phyloP scores from a whole-genome alignment of 2,797 vertebrate genomes.

The Periparus ater region DNA sequence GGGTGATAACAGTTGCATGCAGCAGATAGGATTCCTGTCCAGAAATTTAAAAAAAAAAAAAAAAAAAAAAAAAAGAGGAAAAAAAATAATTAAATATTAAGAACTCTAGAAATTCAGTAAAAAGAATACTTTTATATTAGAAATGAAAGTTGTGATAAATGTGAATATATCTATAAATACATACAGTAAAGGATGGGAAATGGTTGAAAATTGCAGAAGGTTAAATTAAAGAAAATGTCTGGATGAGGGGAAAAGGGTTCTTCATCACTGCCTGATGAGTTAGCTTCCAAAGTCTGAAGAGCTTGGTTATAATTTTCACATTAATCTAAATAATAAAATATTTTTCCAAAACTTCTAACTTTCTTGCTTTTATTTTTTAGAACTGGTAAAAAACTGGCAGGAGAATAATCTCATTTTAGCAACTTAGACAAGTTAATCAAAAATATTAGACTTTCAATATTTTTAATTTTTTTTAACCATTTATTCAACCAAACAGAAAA shows the following conservation, averaged over 20 bases:
- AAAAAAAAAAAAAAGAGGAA: not conserved
- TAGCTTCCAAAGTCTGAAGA: not conserved
- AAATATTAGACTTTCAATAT: not conserved
- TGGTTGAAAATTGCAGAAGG: not conserved
- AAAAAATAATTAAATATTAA: not conserved
- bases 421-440: not conserved
- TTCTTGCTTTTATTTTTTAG: not conserved
- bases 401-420: not conserved
- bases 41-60: not conserved
- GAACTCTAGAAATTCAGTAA: not conserved
- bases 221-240: not conserved
- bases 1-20: not conserved
- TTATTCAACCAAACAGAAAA: not conserved
- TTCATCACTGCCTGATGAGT: not conserved
- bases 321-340: not conserved
- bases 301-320: not conserved
- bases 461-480: not conserved
- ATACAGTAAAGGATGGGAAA: not conserved
- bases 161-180: not conserved
- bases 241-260: fast-evolving
- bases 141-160: not conserved
- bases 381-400: not conserved
- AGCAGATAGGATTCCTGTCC: not conserved
- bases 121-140: not conserved
- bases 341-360: not conserved